Base-by-base conservation (phyloP, 2,888 invertebrate genomes). In the Balanococcus diminutus region DNA sequence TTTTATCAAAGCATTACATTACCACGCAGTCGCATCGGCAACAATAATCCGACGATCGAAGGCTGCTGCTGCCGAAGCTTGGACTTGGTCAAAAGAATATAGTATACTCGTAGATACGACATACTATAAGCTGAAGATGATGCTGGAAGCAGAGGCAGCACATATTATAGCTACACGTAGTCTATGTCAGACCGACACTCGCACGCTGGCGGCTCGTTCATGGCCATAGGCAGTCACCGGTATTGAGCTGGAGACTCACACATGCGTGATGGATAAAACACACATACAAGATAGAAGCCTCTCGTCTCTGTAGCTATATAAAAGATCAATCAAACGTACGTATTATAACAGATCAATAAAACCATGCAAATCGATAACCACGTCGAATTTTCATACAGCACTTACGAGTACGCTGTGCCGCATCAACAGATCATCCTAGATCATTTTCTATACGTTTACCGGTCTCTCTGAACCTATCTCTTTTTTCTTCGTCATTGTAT, bases 331-430 rank as follows among this genome's bases (percentile, higher is more conserved):
- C 83, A 31, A 83, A 83, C 19, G 25, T 83, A 61, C n/a, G 6
- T 46, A 61, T 14, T 8, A 32, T 8, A 31, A 56, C 83, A 56
- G 46, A 83, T 83, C 61, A 83, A 83, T 56, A 83, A 84, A 72
- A 84, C 42, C 84, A 84, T 84, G 84, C 84, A 72, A 84, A 84
- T 84, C 84, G 84, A 84, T 84, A 42, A 84, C 84, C 84, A 75
- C 42, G 46, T 46, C 84, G 39, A 84, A 84, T 84, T 84, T 56
- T 28, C 25, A 82, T 82, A 46, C 82, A 19, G 51, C 19, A n/a
- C n/a, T n/a, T n/a, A n/a, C n/a, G n/a, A n/a, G n/a, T n/a, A n/a
- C n/a, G n/a, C n/a, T n/a, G n/a, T n/a, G 8, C 36, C 36, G 36
- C 36, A 36, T 36, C 19, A 79, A 9, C 46, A 82, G 67, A 84